These are phyloP conservation scores for Caradrina clavipalpis DNA, from an alignment of 2,888 invertebrate genomes.

Conservation along the genomic window DNA sequence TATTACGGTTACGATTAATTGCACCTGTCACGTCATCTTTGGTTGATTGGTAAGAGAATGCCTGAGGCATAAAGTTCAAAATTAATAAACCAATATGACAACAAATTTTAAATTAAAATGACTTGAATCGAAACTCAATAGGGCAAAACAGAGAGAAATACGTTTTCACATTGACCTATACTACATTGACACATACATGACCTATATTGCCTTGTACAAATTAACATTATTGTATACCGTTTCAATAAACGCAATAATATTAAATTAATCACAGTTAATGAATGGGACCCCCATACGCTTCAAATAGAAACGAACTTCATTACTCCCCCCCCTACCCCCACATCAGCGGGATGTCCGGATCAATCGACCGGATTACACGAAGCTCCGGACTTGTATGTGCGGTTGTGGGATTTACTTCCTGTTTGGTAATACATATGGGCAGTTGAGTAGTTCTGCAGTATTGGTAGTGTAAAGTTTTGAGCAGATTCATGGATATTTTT, in stretches of 20 bases:
- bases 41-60: too few relatives aligned
- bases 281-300: slow-evolving; percentile 23
- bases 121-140: too few relatives aligned
- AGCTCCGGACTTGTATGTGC: slow-evolving; percentile 26
- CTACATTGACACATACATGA: too few relatives aligned
- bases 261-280: slow-evolving; percentile 20
- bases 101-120: too few relatives aligned
- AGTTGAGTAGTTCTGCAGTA: neutral
- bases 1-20: too few relatives aligned
- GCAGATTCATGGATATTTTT: neutral
- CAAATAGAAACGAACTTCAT: slow-evolving; percentile 37
- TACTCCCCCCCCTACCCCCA: neutral
- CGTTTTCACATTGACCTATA: slow-evolving; percentile 9
- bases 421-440: slow-evolving; percentile 11
- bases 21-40: too few relatives aligned
- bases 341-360: slow-evolving; percentile 44
- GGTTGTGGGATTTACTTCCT: slow-evolving; percentile 37
- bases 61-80: too few relatives aligned
- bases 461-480: slow-evolving; percentile 1
- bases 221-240: neutral
- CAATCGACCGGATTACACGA: slow-evolving; percentile 54
- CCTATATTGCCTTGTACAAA: too few relatives aligned
- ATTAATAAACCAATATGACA: too few relatives aligned
- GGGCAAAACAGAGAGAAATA: too few relatives aligned
- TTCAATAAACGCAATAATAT: slow-evolving; percentile 5